phyloP scores from a whole-genome alignment of 2,888 invertebrate species.

The Noctua comes region DNA sequence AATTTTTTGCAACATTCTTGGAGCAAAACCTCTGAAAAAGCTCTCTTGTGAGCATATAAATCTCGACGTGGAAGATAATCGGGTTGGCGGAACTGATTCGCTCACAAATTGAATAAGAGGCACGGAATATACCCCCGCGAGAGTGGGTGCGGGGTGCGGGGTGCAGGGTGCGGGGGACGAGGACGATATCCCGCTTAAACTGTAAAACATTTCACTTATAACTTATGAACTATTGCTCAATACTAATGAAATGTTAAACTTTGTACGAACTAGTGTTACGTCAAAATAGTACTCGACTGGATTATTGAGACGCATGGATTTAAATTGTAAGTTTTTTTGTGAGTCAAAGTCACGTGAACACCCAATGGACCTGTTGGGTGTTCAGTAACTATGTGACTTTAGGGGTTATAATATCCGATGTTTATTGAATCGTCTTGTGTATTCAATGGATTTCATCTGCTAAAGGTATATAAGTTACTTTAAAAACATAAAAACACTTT shows the following conservation, averaged over 20 bases:
- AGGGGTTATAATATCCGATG: background rate
- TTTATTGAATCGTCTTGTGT: slow-evolving; percentile 8
- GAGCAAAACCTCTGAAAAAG: slow-evolving; percentile 77
- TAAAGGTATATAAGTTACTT: background rate
- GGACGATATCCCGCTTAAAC: slow-evolving; percentile 77
- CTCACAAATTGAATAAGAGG: slow-evolving; percentile 89
- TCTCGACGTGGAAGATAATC: slow-evolving; percentile 88
- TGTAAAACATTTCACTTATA: slow-evolving; percentile 79
- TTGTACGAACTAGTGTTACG: slow-evolving; percentile 68
- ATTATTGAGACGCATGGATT: slow-evolving; percentile 52
- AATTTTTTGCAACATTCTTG: slow-evolving; percentile 74
- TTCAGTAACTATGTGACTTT: background rate
- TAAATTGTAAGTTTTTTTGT: slow-evolving; percentile 18
- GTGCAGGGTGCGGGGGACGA: slow-evolving; percentile 64
- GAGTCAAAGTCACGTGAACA: too few relatives aligned
- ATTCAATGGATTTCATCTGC: background rate
- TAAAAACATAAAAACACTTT: background rate
- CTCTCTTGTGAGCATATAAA: slow-evolving; percentile 85
- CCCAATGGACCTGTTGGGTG: background rate
- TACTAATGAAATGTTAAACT: slow-evolving; percentile 77
- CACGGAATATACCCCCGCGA: slow-evolving; percentile 79
- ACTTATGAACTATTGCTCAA: slow-evolving; percentile 76
- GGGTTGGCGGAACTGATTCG: slow-evolving; percentile 89
- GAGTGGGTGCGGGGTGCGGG: slow-evolving; percentile 69
- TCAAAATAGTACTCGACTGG: slow-evolving; percentile 52